Conservation (phyloP, 2,888 invertebrate genomes). For the Volucella inflata region DNA sequence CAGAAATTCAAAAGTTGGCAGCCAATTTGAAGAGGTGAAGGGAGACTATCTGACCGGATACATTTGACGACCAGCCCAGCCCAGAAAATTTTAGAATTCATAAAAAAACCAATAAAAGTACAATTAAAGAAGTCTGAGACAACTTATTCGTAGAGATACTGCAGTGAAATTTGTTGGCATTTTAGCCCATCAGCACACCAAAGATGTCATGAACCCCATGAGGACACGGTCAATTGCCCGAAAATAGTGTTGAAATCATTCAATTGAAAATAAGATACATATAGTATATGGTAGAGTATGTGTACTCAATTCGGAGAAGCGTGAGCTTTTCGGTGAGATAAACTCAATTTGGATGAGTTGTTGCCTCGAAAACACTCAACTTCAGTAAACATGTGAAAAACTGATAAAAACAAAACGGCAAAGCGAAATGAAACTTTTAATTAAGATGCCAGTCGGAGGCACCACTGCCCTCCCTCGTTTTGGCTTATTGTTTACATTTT, state of each 20-base stretch:
- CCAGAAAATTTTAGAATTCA: slow-evolving; percentile 20
- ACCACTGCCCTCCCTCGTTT: background rate
- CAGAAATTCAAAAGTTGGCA: slow-evolving; percentile 19
- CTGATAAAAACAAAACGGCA: no score
- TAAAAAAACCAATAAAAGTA: slow-evolving; percentile 29
- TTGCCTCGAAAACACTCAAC: slow-evolving; percentile 31
- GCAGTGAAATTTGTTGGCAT: slow-evolving; percentile 23
- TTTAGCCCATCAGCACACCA: slow-evolving; percentile 26
- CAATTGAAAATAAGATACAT: background rate
- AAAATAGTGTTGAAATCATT: slow-evolving; percentile 45
- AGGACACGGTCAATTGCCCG: slow-evolving; percentile 33
- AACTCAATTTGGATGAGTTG: slow-evolving; percentile 27
- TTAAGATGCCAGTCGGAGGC: slow-evolving; percentile 35
- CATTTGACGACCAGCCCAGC: slow-evolving; percentile 46
- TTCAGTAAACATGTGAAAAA: slow-evolving; percentile 4
- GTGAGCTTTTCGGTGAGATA: slow-evolving; percentile 27
- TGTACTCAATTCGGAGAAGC: slow-evolving; percentile 5
- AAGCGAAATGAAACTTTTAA: slow-evolving; percentile 53
- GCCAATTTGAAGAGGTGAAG: background rate
- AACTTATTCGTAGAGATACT: slow-evolving; percentile 13
- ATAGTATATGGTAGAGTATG: no score
- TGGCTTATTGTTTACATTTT: slow-evolving; percentile 12
- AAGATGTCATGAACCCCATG: slow-evolving; percentile 51
- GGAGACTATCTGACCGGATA: background rate
- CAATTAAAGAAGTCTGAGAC: slow-evolving; percentile 21